phyloP scores from a whole-genome alignment of 2,888 invertebrate genomes.

The Euzetes globulus region DNA sequence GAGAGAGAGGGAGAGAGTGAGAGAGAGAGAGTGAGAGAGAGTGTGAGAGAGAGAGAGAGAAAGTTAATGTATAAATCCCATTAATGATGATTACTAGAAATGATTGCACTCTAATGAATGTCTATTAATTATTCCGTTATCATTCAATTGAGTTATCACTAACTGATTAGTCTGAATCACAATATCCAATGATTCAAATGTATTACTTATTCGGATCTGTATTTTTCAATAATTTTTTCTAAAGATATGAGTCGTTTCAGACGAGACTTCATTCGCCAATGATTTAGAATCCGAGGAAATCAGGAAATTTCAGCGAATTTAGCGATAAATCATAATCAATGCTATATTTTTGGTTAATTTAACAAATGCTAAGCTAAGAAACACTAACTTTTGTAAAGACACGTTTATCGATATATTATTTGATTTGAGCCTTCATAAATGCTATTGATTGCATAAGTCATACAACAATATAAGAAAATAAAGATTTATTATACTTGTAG shows the following conservation, averaged over 20 bases:
- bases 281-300: background rate
- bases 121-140: constrained; percentile 4
- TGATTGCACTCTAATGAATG: background rate
- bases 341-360: too few relatives aligned
- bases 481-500: too few relatives aligned
- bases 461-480: too few relatives aligned
- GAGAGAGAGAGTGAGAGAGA: too few relatives aligned
- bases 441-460: too few relatives aligned
- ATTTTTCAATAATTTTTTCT: too few relatives aligned
- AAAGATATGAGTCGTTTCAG: too few relatives aligned
- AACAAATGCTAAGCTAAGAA: background rate
- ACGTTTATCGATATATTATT: background rate
- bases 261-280: too few relatives aligned
- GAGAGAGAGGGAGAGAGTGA: too few relatives aligned
- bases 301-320: background rate
- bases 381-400: background rate
- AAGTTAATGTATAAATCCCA: background rate
- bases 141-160: background rate
- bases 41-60: too few relatives aligned
- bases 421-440: too few relatives aligned
- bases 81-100: background rate
- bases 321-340: background rate
- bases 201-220: too few relatives aligned
- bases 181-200: constrained; percentile 1
- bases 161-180: background rate